Evolutionary conservation across 2,113 vertebrate species (phyloP), one percentile per base, ranked within the genome.

Genomic region (Passer montanus): DNA sequence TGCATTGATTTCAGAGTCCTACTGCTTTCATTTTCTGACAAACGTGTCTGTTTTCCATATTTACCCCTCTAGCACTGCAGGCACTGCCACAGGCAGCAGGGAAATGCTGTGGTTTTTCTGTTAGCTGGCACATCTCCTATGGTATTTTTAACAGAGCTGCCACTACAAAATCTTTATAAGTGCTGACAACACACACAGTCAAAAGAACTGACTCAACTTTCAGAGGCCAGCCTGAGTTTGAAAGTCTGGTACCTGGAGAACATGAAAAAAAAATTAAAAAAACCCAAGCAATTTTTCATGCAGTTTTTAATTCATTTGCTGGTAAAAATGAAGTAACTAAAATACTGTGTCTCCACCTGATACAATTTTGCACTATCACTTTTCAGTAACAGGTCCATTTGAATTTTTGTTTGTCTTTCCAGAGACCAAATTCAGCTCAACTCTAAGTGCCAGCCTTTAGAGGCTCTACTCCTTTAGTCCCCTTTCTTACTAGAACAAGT

Each of bases 81-180:
- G 73, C 92, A 83, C 78, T 59, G 84, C 94, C 79, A 64, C 0
- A 79, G 68, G 85, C 82, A 86, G 27, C 1, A 73, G 50, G 79
- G 56, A 89, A 94, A 67, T 11, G 53, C 2, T 5, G 56, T 70
- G 77, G 9, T 8, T 66, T 81, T 75, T 52, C 55, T 84, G 76
- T 78, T 41, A n/a, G 64, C 74, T 84, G 80, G 44, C 4, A 6
- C 35, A 66, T 69, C 90, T 85, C 83, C 68, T 87, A 2, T 37
- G 43, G 35, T 74, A 87, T 92, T 93, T 95, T 83, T 88, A 94
- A 92, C 50, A 73, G 66, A 80, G 52, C 67, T 94, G 66, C 75
- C 81, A 90, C 81, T 78, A 62, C 56, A 83, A 93, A 88, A 75
- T 72, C 74, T 67, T 86, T 81, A 23, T 63, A 63, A 82, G n/a